Evolutionary conservation across 2,888 invertebrate species (phyloP), one percentile per base, ranked within the genome.

Genomic region (Creontiades dilutus): DNA sequence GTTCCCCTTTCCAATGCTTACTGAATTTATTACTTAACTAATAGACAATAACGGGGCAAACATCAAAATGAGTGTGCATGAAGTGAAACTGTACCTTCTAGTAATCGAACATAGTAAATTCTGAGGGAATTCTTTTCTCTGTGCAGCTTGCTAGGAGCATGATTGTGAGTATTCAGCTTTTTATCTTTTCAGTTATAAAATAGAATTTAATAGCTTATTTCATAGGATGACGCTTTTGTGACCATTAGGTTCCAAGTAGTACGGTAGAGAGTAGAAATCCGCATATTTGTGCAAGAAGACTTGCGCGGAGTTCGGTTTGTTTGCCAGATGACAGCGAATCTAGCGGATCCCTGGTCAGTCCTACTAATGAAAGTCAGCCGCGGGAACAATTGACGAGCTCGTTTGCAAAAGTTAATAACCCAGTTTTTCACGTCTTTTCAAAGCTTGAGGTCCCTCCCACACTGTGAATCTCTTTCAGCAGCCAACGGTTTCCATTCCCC

Each of bases 91-190:
- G 61, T 61, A 19, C 61, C n/a, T 9, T 19, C 68, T 68, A 68
- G 68, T 13, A 68, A 11, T 27, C 61, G 19, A 68, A 68, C 23
- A 52, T 52, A 68, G 68, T 68, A 68, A 23, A 68, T 68, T 68
- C 68, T 68, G 46, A 78, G 78, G 47, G 37, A 46, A 46, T 47
- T 78, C 47, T 75, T 78, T 94, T 95, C 91, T 92, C 91, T 92
- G 91, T 91, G 95, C 95, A 96, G 96, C 96, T 96, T 96, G 96
- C 96, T 96, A 96, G 96, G 96, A 96, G 96, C 96, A 96, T 96
- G 96, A 96, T 96, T 95, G 96, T 96, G 96, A 96, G 96, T 96
- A 96, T 95, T 92, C 76, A 52, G 89, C 90, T 90, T 90, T 89
- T 89, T 90, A 87, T 85, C 68, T 80, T 87, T 81, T 55, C 85